These are phyloP conservation scores for Rousettus madagascariensis DNA, from an alignment of 2,797 vertebrate species.

Conservation along the genomic window DNA sequence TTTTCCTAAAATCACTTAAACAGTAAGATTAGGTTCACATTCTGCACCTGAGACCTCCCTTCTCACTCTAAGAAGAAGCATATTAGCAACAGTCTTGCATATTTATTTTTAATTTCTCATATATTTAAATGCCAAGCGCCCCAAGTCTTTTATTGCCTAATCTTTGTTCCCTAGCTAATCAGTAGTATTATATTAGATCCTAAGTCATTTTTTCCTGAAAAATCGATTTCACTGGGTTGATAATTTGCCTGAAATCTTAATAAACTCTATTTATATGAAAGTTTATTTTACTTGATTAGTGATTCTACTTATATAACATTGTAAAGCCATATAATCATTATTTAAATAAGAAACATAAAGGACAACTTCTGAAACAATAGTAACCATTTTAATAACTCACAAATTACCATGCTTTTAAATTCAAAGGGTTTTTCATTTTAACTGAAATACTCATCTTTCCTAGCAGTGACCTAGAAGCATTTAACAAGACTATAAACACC, in stretches of 20 bases:
- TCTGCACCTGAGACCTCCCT: conserved; percentile 37
- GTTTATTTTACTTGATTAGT: neutral
- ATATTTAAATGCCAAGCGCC: neutral
- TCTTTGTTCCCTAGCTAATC: neutral
- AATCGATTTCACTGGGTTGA: neutral
- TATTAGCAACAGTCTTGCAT: conserved; percentile 4
- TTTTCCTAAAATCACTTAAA: conserved; percentile 51
- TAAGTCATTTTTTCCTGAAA: neutral
- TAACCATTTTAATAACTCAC: conserved; percentile 7
- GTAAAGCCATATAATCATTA: neutral
- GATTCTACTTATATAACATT: neutral
- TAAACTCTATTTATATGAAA: neutral
- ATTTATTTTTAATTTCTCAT: conserved; percentile 55
- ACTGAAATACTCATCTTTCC: neutral
- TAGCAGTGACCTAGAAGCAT: neutral
- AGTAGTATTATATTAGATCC: neutral
- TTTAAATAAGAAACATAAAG: conserved; percentile 22
- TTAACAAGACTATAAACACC: neutral
- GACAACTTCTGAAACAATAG: neutral
- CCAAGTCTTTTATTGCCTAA: conserved; percentile 29
- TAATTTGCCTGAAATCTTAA: neutral
- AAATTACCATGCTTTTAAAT: neutral
- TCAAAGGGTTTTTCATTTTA: neutral
- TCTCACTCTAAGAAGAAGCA: neutral
- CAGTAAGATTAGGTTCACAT: conserved; percentile 18